Evolutionary conservation across 2,113 vertebrate species (phyloP).

Genomic region (Nestor notabilis): DNA sequence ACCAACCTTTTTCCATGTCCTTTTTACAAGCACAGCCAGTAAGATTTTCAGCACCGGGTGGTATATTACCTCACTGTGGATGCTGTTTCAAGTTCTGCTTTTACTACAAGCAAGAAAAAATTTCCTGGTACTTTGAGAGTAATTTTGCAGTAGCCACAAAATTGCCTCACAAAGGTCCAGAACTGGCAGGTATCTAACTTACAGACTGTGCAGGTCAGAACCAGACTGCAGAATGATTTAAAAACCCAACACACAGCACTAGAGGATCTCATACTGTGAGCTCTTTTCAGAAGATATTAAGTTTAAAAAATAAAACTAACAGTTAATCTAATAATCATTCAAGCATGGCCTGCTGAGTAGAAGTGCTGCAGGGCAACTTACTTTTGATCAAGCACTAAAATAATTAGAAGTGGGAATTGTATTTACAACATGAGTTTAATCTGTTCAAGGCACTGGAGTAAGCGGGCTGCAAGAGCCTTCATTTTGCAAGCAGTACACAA

Average conservation of each 20-base stretch:
- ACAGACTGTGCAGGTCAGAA: neutral
- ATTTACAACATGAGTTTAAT: neutral
- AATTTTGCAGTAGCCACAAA: neutral
- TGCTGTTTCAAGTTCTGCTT: neutral
- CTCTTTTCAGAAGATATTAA: neutral
- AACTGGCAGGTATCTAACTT: neutral
- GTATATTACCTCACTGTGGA: neutral
- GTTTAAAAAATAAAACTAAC: slow-evolving; percentile 52
- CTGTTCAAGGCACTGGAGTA: neutral
- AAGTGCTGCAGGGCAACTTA: slow-evolving; percentile 38
- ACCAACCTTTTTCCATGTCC: neutral
- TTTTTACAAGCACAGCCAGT: neutral
- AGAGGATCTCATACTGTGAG: neutral
- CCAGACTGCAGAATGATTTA: neutral
- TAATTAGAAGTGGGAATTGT: slow-evolving; percentile 6
- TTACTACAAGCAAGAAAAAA: neutral
- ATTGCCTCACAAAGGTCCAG: neutral
- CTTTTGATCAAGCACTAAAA: slow-evolving; percentile 57
- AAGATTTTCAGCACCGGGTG: neutral
- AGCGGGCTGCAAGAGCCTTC: neutral
- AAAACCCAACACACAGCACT: neutral
- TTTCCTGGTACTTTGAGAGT: neutral
- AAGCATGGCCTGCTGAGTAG: neutral
- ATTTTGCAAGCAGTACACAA: neutral
- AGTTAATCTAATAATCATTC: slow-evolving; percentile 57